Conservation (phyloP, 2,888 invertebrate genomes). For the Callyntrura sp. region DNA sequence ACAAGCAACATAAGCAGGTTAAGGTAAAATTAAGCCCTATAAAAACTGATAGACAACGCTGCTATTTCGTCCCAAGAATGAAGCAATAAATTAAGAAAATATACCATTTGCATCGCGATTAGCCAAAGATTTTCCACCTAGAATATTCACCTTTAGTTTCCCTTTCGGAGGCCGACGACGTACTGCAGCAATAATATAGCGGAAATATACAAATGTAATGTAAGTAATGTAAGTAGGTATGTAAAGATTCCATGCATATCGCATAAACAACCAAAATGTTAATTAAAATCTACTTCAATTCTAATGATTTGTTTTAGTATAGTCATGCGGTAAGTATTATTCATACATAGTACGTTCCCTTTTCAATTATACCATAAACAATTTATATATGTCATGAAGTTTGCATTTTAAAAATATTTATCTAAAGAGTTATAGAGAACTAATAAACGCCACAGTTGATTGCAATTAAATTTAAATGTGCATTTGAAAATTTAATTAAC, state of each 20-base stretch:
- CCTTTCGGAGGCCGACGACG: constrained; percentile 86
- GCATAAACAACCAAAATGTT: constrained; percentile 30
- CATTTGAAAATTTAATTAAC: neutral
- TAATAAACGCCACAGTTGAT: neutral
- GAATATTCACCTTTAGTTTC: constrained; percentile 84
- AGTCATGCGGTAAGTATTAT: no score
- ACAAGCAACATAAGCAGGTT: neutral
- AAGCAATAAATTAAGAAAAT: constrained; percentile 83
- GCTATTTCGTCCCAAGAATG: neutral
- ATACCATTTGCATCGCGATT: constrained; percentile 82
- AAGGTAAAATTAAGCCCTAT: neutral
- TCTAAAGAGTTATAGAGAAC: constrained; percentile 2
- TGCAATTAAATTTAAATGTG: no score
- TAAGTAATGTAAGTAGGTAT: neutral
- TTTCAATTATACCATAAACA: no score
- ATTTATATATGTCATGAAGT: no score
- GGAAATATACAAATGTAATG: neutral
- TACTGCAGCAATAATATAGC: constrained; percentile 84
- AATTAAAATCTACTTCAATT: constrained; percentile 11
- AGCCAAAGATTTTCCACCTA: constrained; percentile 83
- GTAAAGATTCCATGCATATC: neutral
- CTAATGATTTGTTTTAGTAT: no score
- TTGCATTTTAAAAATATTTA: no score
- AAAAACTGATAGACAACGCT: neutral
- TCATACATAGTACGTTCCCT: no score